phyloP scores from a whole-genome alignment of 2,797 vertebrate species.

The Notolepis coatsorum region DNA sequence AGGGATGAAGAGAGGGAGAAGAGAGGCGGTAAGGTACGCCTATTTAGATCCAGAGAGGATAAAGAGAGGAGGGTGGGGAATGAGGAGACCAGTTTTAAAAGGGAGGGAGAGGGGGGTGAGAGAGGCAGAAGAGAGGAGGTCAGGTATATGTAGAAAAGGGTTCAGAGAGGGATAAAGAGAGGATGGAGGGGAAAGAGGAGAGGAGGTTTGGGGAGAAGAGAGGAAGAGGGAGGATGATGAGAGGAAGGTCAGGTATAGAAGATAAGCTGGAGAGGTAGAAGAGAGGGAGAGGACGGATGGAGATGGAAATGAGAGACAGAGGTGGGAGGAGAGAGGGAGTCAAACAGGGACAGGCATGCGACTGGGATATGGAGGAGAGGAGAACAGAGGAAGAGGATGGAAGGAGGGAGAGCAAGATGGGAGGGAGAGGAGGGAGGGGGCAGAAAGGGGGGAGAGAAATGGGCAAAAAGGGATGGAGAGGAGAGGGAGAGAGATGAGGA shows the following conservation, averaged over 20 bases:
- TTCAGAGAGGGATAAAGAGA: no score
- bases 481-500: constrained; percentile 1
- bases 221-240: not conserved
- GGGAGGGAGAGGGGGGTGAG: no score
- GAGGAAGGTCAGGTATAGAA: constrained; percentile 4
- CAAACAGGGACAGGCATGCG: not conserved
- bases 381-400: constrained; percentile 9
- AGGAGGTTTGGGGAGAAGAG: not conserved
- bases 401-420: constrained; percentile 12
- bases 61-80: no score
- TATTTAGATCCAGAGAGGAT: no score
- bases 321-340: not conserved
- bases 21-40: no score
- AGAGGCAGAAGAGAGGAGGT: no score
- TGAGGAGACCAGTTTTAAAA: no score
- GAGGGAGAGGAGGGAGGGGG: constrained; percentile 2
- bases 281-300: no score
- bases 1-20: constrained; percentile 9
- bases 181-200: constrained; percentile 16
- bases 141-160: no score
- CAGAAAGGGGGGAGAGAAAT: not conserved
- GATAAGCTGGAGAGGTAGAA: not conserved
- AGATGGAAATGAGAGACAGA: not conserved
- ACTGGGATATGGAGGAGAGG: not conserved
- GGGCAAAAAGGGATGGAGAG: not conserved